Evolutionary conservation across 2,888 invertebrate genomes (phyloP), one percentile per base, ranked within the genome.

Genomic region (Agrochola lychnidis): DNA sequence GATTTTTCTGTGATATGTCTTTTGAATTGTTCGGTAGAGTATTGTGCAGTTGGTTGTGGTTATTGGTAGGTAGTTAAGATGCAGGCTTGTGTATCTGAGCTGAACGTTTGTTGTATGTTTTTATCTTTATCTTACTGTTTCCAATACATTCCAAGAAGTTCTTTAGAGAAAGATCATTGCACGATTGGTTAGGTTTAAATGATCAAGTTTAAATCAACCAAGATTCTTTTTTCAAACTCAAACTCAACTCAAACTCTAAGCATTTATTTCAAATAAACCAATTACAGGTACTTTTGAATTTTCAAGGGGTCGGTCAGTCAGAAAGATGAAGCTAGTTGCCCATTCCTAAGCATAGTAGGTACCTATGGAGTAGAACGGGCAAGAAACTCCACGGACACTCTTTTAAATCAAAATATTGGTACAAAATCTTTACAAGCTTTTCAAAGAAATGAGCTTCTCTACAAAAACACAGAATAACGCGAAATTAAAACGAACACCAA

Each of bases 1-100:
- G 88, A 88, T 88, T 88, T 88, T 88, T 88, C 85, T 77, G 83
- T 76, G 73, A 81, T 81, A 79, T 69, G 57, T 70, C 79, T 73
- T 75, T 81, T 76, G 84, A 78, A 88, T 87, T 82, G 84, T 78
- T 86, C n/a, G 51, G 66, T 62, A 45, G 1, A 14, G 59, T 70
- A 57, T 84, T 86, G 71, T 84, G 76, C 68, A 53, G 67, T 70
- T 75, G 25, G 48, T 61, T 72, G 67, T 70, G 67, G 71, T 64
- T 78, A 76, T 73, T 78, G 63, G 59, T 64, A 30, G 22, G 63
- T 63, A 36, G 66, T 73, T 62, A 6, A 30, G 9, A 4, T 48
- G 16, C 6, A 56, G 14, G 2, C 9, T 71, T 57, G 14, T 16
- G 6, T 12, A 7, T 19, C 0, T 56, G 45, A 36, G n/a, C n/a